phyloP scores from a whole-genome alignment of 2,113 vertebrate species.

The Hiodon alosoides region DNA sequence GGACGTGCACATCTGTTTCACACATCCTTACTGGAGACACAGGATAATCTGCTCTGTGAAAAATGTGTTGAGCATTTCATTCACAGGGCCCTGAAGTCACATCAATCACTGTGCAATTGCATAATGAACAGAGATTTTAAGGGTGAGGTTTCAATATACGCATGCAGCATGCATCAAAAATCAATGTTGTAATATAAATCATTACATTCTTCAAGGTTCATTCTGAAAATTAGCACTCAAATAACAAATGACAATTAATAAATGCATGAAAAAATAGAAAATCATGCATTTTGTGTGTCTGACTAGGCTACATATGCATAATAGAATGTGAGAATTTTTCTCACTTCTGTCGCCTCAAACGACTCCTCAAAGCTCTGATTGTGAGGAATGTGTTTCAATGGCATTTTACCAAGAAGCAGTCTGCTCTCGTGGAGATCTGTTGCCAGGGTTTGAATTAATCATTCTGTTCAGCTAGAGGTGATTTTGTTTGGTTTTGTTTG shows the following conservation, averaged over 20 bases:
- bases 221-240: background rate
- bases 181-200: no score
- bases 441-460: conserved; percentile 59
- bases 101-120: conserved; percentile 29
- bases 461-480: conserved; percentile 54
- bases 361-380: conserved; percentile 11
- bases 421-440: conserved; percentile 38
- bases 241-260: background rate
- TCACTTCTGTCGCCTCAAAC: conserved; percentile 14
- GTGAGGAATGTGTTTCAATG: conserved; percentile 20
- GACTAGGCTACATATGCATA: conserved; percentile 7
- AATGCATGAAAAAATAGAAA: background rate
- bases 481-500: conserved; percentile 51
- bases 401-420: conserved; percentile 37
- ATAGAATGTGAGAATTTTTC: background rate
- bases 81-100: conserved; percentile 11
- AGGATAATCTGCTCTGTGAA: conserved; percentile 1
- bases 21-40: conserved; percentile 5
- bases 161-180: no score
- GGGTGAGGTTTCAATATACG: no score
- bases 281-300: background rate
- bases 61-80: conserved; percentile 23
- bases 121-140: background rate
- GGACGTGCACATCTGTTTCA: conserved; percentile 18
- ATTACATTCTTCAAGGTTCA: no score